phyloP scores from a whole-genome alignment of 2,113 vertebrate genomes.

The Oreochromis spilurus region DNA sequence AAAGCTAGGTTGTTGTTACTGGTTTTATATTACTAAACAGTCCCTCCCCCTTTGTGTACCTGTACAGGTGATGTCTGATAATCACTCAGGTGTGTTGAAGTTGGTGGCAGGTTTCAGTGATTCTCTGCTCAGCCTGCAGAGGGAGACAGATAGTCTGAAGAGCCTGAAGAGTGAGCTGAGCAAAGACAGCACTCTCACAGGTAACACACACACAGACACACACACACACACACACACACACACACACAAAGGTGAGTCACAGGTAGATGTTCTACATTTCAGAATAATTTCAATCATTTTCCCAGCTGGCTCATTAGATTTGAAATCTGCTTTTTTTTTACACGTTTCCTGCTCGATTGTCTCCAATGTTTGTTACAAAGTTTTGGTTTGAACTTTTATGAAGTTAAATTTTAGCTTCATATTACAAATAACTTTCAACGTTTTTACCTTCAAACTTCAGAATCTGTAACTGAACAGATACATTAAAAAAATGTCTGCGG shows the following conservation, averaged over 20 bases:
- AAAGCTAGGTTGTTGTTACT: neutral
- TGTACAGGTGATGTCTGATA: constrained; percentile 83
- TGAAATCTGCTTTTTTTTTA: neutral
- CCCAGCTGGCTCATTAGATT: neutral
- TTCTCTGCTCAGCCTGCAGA: constrained; percentile 81
- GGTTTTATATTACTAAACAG: neutral
- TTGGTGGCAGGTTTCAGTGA: constrained; percentile 80
- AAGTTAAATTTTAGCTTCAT: neutral
- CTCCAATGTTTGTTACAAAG: neutral
- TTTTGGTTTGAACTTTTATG: neutral
- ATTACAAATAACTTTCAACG: neutral
- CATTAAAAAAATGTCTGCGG: neutral
- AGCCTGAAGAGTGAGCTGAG: constrained; percentile 79
- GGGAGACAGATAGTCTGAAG: constrained; percentile 71
- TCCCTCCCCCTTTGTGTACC: neutral
- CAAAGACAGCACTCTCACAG: constrained; percentile 24
- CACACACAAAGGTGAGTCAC: neutral
- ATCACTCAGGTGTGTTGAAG: constrained; percentile 80
- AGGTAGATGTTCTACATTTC: neutral
- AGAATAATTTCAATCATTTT: neutral
- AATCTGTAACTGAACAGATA: neutral
- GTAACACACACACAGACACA: fast-evolving
- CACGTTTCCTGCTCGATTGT: neutral
- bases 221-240: fast-evolving
- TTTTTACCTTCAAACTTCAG: neutral